Evolutionary conservation across 2,113 vertebrate genomes (phyloP).

Genomic region (Rhipidura dahli): DNA sequence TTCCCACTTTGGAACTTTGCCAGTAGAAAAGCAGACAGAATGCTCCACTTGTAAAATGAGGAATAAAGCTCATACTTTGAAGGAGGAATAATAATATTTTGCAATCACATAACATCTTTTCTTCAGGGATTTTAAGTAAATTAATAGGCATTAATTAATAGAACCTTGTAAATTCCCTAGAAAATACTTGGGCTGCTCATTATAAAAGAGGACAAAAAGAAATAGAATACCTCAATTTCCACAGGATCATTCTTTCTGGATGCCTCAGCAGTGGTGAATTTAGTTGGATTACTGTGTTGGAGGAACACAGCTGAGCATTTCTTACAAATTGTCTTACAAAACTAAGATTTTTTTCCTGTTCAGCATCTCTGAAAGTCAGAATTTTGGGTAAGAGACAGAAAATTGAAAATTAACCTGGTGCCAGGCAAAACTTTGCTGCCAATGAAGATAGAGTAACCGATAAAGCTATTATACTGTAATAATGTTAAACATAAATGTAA

Average conservation of each 20-base stretch:
- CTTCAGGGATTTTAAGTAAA: not conserved
- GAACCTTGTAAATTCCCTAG: not conserved
- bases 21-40: not conserved
- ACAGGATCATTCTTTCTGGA: not conserved
- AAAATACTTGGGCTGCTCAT: not conserved
- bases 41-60: not conserved
- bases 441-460: not conserved
- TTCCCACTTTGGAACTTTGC: conserved; percentile 13
- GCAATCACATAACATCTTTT: not conserved
- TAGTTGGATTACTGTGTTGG: not conserved
- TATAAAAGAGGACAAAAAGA: not conserved
- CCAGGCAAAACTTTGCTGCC: not conserved
- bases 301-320: not conserved
- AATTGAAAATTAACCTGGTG: not conserved
- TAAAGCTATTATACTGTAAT: not conserved
- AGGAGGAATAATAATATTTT: not conserved
- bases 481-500: not conserved
- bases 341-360: not conserved
- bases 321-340: not conserved
- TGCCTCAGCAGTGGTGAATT: not conserved
- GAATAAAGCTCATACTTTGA: not conserved
- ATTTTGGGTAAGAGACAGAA: not conserved
- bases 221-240: not conserved
- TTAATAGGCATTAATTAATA: conserved; percentile 37
- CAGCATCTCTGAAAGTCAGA: not conserved